Evolutionary conservation across 2,113 vertebrate species (phyloP).

Genomic region (Nothoprocta perdicaria): DNA sequence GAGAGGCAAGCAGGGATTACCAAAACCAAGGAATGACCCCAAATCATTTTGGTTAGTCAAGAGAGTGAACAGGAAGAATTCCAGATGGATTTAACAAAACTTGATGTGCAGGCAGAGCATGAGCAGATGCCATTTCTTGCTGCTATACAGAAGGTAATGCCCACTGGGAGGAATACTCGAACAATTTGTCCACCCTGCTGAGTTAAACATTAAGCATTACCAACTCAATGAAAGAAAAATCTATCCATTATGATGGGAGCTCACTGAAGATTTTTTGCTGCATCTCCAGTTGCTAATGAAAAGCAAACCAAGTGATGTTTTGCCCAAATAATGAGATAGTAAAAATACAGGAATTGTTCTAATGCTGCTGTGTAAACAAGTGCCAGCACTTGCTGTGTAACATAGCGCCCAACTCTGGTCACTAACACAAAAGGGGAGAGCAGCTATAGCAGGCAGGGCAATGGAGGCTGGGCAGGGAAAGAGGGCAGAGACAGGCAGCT

Average conservation of each 20-base stretch:
- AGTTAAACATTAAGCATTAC: conserved; percentile 12
- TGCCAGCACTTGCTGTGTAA: neutral
- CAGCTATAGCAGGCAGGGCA: neutral
- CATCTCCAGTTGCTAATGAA: neutral
- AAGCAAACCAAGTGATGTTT: conserved; percentile 13
- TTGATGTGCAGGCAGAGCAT: neutral
- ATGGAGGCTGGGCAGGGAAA: neutral
- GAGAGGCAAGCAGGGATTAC: conserved; percentile 5
- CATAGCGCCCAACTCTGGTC: neutral
- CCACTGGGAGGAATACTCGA: conserved; percentile 13
- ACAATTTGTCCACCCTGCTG: neutral
- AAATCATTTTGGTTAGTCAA: neutral
- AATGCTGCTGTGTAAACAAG: neutral
- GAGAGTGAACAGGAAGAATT: conserved; percentile 3
- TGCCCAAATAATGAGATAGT: neutral
- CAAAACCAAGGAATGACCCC: neutral
- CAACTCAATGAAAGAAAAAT: conserved; percentile 12
- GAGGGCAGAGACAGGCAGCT: neutral
- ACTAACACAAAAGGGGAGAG: conserved; percentile 7
- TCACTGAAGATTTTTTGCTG: conserved; percentile 33
- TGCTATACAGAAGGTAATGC: conserved; percentile 43
- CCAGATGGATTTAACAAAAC: conserved; percentile 25
- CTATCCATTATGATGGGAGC: neutral
- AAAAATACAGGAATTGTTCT: conserved; percentile 1
- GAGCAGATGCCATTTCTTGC: conserved; percentile 33